phyloP scores from a whole-genome alignment of 2,888 invertebrate genomes.

The Ferdinandea cuprea region DNA sequence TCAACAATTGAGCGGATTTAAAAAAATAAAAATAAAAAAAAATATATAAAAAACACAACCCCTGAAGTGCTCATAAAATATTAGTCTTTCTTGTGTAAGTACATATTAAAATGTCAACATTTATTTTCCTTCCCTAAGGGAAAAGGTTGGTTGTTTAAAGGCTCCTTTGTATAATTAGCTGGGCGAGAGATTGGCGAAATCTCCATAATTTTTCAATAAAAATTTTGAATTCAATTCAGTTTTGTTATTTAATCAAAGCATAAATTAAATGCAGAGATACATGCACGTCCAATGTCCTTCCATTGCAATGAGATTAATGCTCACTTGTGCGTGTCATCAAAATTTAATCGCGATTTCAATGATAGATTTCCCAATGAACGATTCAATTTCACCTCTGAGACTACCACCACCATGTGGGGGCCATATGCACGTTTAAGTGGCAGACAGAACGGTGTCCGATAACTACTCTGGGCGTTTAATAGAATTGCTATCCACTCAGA shows the following conservation, averaged over 20 bases:
- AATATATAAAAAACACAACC: neutral
- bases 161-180: conserved; percentile 25
- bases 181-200: conserved; percentile 25
- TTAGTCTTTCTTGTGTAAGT: conserved; percentile 32
- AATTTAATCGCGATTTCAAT: conserved; percentile 5
- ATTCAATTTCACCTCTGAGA: conserved; percentile 18
- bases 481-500: conserved; percentile 13
- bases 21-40: conserved; percentile 1
- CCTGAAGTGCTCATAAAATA: conserved; percentile 27
- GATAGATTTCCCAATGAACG: conserved; percentile 1
- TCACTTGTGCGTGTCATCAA: no score
- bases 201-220: conserved; percentile 38
- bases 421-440: neutral
- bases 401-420: neutral
- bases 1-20: conserved; percentile 29
- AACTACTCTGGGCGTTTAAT: conserved; percentile 10
- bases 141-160: conserved; percentile 1
- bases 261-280: no score
- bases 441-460: conserved; percentile 12
- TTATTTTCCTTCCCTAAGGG: neutral
- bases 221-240: conserved; percentile 5
- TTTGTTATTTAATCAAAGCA: no score
- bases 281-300: neutral
- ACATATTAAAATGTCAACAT: conserved; percentile 44
- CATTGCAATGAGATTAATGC: no score